Conservation (phyloP, 1,140 invertebrate species). For the Phymorhynchus buccinoides region DNA sequence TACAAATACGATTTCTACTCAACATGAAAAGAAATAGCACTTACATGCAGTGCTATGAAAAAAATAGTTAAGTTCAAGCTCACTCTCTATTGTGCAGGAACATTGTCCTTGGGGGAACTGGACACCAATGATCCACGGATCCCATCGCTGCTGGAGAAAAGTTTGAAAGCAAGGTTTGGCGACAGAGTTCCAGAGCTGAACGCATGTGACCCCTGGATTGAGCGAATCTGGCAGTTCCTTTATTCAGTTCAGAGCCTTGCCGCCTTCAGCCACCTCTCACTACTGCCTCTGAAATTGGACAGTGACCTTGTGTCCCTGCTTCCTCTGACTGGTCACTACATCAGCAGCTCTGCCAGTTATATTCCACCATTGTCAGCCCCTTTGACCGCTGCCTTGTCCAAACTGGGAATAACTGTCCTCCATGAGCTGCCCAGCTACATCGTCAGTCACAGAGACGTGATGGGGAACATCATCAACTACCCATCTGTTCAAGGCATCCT, state of each 20-base stretch:
- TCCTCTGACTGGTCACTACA: constrained; percentile 20
- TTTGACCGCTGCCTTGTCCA: not conserved
- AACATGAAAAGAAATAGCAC: too few relatives aligned
- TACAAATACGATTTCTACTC: too few relatives aligned
- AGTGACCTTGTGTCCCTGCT: not conserved
- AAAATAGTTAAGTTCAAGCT: too few relatives aligned
- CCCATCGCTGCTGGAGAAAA: not conserved
- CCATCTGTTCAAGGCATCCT: constrained; percentile 25
- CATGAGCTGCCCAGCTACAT: constrained; percentile 26
- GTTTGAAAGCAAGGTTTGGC: constrained; percentile 16
- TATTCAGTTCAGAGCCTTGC: not conserved
- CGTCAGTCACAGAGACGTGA: not conserved
- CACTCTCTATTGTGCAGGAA: constrained; percentile 13
- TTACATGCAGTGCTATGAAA: too few relatives aligned
- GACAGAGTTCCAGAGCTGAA: not conserved
- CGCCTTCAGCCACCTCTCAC: not conserved
- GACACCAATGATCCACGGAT: not conserved
- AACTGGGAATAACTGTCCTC: constrained; percentile 32
- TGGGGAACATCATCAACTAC: constrained; percentile 34
- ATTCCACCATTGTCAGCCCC: not conserved
- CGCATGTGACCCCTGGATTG: constrained; percentile 26
- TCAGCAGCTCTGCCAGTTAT: not conserved
- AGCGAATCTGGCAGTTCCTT: constrained; percentile 27
- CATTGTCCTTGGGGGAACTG: not conserved
- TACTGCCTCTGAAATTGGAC: constrained; percentile 20